Percentiles rank a stretch among this genome's conserved stretches.
phyloP scores from a whole-genome alignment of 2,888 invertebrate species.

The Crepidodera aurea region DNA sequence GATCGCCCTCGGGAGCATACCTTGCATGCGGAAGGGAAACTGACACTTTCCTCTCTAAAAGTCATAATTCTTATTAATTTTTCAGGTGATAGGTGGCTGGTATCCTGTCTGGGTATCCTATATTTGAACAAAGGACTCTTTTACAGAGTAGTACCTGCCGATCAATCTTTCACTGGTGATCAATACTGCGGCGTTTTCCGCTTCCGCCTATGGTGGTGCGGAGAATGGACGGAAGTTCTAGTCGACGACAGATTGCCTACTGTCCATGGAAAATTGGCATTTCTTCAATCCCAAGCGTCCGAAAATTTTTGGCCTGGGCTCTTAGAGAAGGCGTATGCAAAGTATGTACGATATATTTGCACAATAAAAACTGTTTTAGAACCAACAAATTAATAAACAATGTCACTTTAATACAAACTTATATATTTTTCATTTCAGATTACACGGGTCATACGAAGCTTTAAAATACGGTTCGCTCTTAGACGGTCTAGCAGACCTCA shows the following conservation, averaged over 20 bases:
- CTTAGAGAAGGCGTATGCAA: constrained; percentile 92
- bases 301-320: constrained; percentile 90
- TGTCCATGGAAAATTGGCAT: constrained; percentile 85
- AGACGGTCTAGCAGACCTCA: constrained; percentile 87
- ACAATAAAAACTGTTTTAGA: no score
- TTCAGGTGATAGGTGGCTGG: constrained; percentile 88
- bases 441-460: constrained; percentile 93
- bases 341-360: constrained; percentile 69
- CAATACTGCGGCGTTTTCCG: constrained; percentile 84
- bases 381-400: no score
- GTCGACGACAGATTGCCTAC: constrained; percentile 91
- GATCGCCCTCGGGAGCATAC: no score
- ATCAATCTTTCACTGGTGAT: constrained; percentile 78
- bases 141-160: constrained; percentile 90
- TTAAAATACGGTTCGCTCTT: constrained; percentile 89
- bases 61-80: no score
- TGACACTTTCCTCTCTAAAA: no score
- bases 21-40: no score
- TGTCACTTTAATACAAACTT: no score
- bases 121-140: constrained; percentile 87
- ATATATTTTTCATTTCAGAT: constrained; percentile 66
- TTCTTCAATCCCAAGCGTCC: constrained; percentile 81
- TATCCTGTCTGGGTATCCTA: constrained; percentile 85
- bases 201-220: constrained; percentile 93
- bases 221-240: constrained; percentile 89